Evolutionary conservation across 1,140 invertebrate genomes (phyloP).

Genomic region (Stegodyphus dumicola): DNA sequence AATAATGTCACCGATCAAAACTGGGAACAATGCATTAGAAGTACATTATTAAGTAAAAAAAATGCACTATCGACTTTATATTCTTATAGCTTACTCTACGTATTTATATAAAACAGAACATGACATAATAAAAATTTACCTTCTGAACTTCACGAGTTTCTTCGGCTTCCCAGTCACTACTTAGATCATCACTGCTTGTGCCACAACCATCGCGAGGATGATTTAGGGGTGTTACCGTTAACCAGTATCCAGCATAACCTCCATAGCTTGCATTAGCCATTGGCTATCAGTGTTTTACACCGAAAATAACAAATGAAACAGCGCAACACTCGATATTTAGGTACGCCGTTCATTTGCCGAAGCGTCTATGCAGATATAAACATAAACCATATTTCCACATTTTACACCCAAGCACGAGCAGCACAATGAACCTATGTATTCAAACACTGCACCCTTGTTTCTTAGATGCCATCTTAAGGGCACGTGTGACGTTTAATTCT

Average conservation of each 20-base stretch:
- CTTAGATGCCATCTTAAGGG: neutral
- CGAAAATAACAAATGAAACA: neutral
- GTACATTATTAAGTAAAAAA: too few species aligned
- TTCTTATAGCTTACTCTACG: too few species aligned
- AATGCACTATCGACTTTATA: too few species aligned
- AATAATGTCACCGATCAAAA: too few species aligned
- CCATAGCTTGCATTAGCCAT: constrained; percentile 55
- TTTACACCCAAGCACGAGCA: neutral
- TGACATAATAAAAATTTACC: neutral
- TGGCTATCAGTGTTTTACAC: neutral
- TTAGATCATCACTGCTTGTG: constrained; percentile 86
- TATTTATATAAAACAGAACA: too few species aligned
- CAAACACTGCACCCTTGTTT: constrained; percentile 6
- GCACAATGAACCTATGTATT: constrained; percentile 1
- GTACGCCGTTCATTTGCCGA: neutral
- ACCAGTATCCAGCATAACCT: constrained; percentile 84
- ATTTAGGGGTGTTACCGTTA: constrained; percentile 79
- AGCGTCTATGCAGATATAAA: neutral
- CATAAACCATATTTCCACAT: neutral
- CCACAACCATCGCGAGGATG: constrained; percentile 81
- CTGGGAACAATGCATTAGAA: too few species aligned
- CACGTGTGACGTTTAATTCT: constrained; percentile 7
- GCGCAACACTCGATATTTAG: neutral
- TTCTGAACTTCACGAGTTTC: constrained; percentile 63
- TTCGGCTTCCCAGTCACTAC: constrained; percentile 90